Percentiles rank a stretch among this genome's conserved stretches.
Conservation (phyloP, 2,113 vertebrate genomes). For the Pachypanchax playfairii region DNA sequence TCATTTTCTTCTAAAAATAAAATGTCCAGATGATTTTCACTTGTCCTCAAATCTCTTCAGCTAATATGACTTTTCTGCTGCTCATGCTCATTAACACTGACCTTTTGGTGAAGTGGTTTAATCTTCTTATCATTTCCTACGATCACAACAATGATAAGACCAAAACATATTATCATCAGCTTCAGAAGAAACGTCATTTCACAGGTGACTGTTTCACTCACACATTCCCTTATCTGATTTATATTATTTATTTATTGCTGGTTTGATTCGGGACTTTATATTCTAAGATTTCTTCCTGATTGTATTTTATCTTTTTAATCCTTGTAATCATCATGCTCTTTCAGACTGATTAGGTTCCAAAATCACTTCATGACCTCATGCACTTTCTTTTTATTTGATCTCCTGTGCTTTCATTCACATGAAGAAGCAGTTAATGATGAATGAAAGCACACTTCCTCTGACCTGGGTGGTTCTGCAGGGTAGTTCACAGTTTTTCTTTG, state of each 20-base stretch:
- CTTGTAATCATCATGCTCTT: conserved; percentile 9
- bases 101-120: conserved; percentile 6
- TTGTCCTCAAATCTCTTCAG: conserved; percentile 17
- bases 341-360: conserved; percentile 38
- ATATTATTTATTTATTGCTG: neutral
- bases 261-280: conserved; percentile 26
- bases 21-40: too few species aligned
- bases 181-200: neutral
- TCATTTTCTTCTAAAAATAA: too few species aligned
- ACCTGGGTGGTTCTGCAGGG: conserved; percentile 42
- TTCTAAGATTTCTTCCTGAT: conserved; percentile 13
- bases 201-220: conserved; percentile 5
- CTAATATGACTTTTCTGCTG: neutral
- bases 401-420: conserved; percentile 52
- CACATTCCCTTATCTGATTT: neutral
- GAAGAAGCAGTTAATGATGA: conserved; percentile 68
- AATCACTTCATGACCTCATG: conserved; percentile 35
- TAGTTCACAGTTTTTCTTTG: conserved; percentile 31
- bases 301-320: too few species aligned
- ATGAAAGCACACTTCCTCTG: conserved; percentile 52
- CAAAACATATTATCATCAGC: conserved; percentile 1
- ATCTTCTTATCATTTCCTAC: neutral
- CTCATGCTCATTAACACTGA: conserved; percentile 6
- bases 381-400: conserved; percentile 31
- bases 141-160: conserved; percentile 22